These are phyloP conservation scores for Bacillus rossius DNA, from an alignment of 1,140 invertebrate species.

Conservation along the genomic window DNA sequence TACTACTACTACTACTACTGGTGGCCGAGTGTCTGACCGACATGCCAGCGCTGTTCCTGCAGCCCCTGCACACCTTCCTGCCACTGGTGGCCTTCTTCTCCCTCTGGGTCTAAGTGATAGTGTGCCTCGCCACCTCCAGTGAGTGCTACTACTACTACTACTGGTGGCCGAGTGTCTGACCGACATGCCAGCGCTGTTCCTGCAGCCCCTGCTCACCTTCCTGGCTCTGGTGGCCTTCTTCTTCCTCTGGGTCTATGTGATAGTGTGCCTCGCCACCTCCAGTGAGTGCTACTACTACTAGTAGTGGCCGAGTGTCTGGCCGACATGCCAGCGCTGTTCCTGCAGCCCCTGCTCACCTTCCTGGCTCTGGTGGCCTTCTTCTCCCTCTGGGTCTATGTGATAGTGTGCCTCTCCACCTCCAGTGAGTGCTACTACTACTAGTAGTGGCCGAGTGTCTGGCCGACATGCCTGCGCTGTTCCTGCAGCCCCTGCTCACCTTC, in stretches of 20 bases:
- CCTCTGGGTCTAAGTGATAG: conserved; percentile 79
- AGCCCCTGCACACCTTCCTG: conserved; percentile 81
- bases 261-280: conserved; percentile 63
- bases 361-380: conserved; percentile 71
- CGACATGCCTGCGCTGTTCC: conserved; percentile 75
- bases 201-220: conserved; percentile 86
- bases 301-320: too few relatives aligned
- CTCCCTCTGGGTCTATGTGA: conserved; percentile 76
- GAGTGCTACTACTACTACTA: too few relatives aligned
- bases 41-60: conserved; percentile 79
- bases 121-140: conserved; percentile 64
- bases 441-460: too few relatives aligned
- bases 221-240: conserved; percentile 71
- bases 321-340: conserved; percentile 75
- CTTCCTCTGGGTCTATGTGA: conserved; percentile 76
- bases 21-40: too few relatives aligned
- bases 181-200: conserved; percentile 75
- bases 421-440: too few relatives aligned
- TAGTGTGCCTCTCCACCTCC: conserved; percentile 63
- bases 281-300: too few relatives aligned
- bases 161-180: too few relatives aligned
- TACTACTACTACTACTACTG: too few relatives aligned
- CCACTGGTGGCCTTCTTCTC: conserved; percentile 71
- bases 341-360: conserved; percentile 86
- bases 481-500: conserved; percentile 86